phyloP scores from a whole-genome alignment of 2,113 vertebrate species.

The Triplophysa rosa region DNA sequence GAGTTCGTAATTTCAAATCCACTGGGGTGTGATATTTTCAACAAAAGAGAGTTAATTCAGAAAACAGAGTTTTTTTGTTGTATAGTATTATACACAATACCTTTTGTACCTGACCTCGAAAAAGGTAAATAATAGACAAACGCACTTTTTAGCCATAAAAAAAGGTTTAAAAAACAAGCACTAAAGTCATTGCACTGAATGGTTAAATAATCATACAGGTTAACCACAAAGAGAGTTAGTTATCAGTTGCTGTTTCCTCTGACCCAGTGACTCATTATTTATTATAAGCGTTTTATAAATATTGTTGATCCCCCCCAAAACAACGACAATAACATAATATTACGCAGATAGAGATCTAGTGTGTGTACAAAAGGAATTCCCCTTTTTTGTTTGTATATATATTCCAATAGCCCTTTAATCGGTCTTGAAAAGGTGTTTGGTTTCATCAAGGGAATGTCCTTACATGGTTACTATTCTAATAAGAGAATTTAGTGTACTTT shows the following conservation, averaged over 20 bases:
- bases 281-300: background rate
- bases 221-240: background rate
- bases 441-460: background rate
- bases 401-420: background rate
- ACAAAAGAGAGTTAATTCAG: background rate
- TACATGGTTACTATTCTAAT: background rate
- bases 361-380: background rate
- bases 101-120: conserved; percentile 34
- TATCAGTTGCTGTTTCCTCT: background rate
- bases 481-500: background rate
- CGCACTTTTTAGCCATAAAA: background rate
- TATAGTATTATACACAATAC: conserved; percentile 11
- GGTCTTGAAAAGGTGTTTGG: background rate
- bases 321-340: background rate
- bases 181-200: too few species aligned
- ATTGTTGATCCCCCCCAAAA: background rate
- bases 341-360: background rate
- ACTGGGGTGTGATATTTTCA: conserved; percentile 23
- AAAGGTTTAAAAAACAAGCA: background rate
- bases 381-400: background rate
- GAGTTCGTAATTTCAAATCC: background rate
- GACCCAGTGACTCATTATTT: background rate
- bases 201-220: background rate
- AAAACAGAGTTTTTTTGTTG: conserved; percentile 7
- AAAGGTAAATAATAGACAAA: background rate